Percentiles rank a stretch among this genome's conserved stretches.
phyloP scores from a whole-genome alignment of 2,888 invertebrate genomes.

The Caenorhabditis macrosperma region DNA sequence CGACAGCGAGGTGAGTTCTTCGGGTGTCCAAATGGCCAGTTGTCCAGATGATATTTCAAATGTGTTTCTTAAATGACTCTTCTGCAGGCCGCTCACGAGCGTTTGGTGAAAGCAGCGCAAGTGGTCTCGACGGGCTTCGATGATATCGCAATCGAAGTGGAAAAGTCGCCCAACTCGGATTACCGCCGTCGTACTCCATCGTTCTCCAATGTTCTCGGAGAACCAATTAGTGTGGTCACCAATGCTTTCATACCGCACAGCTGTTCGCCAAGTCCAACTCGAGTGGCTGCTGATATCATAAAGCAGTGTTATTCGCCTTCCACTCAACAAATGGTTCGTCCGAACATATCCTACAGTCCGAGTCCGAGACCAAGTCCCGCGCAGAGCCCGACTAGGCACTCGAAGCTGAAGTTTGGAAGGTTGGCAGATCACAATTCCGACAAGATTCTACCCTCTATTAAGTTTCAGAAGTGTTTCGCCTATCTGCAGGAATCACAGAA shows the following conservation, averaged over 20 bases:
- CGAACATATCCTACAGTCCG: conserved; percentile 79
- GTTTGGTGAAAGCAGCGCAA: conserved; percentile 72
- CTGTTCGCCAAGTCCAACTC: conserved; percentile 78
- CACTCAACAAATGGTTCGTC: conserved; percentile 77
- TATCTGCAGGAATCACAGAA: conserved; percentile 17
- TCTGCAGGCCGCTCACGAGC: conserved; percentile 74
- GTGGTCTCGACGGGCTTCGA: conserved; percentile 76
- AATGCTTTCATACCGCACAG: conserved; percentile 75
- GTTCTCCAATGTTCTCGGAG: conserved; percentile 45
- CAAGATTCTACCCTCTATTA: neutral
- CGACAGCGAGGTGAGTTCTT: conserved; percentile 59
- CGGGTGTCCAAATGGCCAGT: too few species aligned
- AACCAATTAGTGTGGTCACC: conserved; percentile 79
- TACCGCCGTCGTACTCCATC: conserved; percentile 47
- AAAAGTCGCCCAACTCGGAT: conserved; percentile 36
- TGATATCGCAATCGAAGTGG: conserved; percentile 68
- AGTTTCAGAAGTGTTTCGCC: conserved; percentile 57
- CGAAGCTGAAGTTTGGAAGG: conserved; percentile 50
- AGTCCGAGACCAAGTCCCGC: conserved; percentile 65
- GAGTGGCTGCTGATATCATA: conserved; percentile 60
- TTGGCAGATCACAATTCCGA: neutral
- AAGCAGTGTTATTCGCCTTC: conserved; percentile 79
- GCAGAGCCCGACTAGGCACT: conserved; percentile 62
- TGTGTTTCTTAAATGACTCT: too few species aligned
- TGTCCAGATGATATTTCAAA: too few species aligned